Conservation (phyloP, 2,113 vertebrate genomes). For the Trematocara marginatum region DNA sequence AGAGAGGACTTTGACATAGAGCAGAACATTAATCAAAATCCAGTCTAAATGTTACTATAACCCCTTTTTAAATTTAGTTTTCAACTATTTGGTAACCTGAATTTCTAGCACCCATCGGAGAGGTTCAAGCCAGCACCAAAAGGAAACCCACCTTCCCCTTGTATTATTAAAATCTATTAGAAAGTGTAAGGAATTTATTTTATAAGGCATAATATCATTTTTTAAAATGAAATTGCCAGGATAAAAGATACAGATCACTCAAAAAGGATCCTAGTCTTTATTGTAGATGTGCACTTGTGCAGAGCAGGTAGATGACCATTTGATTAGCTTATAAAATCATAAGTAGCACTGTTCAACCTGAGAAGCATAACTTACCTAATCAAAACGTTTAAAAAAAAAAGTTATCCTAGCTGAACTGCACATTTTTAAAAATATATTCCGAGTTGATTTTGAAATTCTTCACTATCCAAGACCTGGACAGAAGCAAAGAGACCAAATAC, state of each 20-base stretch:
- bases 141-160: not conserved
- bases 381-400: not conserved
- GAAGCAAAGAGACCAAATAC: not conserved
- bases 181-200: not conserved
- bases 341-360: constrained; percentile 7
- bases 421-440: not conserved
- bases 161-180: not conserved
- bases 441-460: not conserved
- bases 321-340: constrained; percentile 30
- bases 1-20: not conserved
- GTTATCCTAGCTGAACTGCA: not conserved
- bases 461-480: not conserved
- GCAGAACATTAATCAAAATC: not conserved
- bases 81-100: not conserved
- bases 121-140: not conserved
- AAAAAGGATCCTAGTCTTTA: not conserved
- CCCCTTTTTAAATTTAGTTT: not conserved
- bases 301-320: constrained; percentile 15
- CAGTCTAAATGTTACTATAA: not conserved
- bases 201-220: not conserved
- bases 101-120: not conserved
- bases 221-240: not conserved
- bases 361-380: not conserved
- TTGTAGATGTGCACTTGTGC: not conserved
- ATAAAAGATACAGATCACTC: not conserved